Evolutionary conservation across 2,888 invertebrate genomes (phyloP), one percentile per base, ranked within the genome.

Genomic region (Hirtodrosophila alboralis): DNA sequence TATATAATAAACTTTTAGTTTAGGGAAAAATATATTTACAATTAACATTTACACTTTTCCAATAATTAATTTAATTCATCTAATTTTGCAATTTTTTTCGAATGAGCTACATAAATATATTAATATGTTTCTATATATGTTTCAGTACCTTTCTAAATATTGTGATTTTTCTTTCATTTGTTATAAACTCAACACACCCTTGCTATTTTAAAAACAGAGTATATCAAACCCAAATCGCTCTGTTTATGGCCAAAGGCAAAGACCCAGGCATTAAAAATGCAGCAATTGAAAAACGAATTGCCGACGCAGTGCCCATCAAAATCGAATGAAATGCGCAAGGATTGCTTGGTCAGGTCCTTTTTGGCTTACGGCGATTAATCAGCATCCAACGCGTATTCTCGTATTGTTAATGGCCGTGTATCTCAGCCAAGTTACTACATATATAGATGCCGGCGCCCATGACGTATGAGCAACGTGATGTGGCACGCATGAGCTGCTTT

Each of bases 201-300:
- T 6, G 18, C 18, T 18, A 18, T 12, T 3, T 9, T 1, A 10
- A 10, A 14, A 31, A 26, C 30, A 37, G 62, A 38, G 38, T 63
- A 53, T 26, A 4, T 13, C 23, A 37, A 23, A 31, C 12, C 14
- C 6, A 41, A 54, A 47, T 47, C 33, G 37, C 30, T n/a, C 28
- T 52, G 54, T 74, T 73, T 68, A 74, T 69, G 44, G 33, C 48
- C 56, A 14, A 26, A 34, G 28, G 53, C 51, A 38, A 48, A 38
- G 30, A 38, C 41, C 36, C 52, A 2, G 49, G 26, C 68, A 77
- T 84, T 86, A 71, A 81, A 81, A 84, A 86, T 84, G 78, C 83
- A 78, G 79, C 85, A 81, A 81, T 86, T 86, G 86, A 81, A 75
- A 66, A 67, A 60, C 61, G 57, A 81, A 86, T 72, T 66, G 75